phyloP scores from a whole-genome alignment of 2,797 vertebrate species.

The Cossypha caffra region DNA sequence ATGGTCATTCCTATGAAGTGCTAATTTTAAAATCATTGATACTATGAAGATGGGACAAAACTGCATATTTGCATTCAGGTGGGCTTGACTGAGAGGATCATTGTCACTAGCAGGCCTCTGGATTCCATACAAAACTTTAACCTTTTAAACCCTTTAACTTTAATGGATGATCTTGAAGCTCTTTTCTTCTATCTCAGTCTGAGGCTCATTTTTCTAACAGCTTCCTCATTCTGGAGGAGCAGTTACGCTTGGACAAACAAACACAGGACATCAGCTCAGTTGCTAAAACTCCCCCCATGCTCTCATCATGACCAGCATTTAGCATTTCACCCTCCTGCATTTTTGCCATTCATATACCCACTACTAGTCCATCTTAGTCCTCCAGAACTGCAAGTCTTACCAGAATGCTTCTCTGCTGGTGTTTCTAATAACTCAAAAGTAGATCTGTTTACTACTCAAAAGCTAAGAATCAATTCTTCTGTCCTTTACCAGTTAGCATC shows the following conservation, averaged over 20 bases:
- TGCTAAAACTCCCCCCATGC: neutral
- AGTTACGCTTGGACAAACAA: neutral
- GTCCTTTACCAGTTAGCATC: neutral
- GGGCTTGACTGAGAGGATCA: neutral
- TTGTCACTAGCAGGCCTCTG: accelerated
- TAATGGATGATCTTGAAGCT: neutral
- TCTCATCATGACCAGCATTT: neutral
- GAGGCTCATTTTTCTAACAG: neutral
- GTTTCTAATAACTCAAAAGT: neutral
- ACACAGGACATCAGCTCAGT: neutral
- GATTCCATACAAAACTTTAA: neutral
- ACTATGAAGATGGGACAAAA: neutral
- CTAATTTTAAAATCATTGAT: neutral
- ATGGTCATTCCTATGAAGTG: neutral
- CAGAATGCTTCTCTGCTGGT: neutral
- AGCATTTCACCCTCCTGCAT: neutral
- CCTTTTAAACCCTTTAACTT: neutral
- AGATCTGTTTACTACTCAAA: neutral
- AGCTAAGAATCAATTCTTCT: neutral
- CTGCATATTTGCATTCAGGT: neutral
- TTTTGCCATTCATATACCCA: neutral
- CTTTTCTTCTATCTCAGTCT: neutral
- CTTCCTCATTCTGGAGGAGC: neutral
- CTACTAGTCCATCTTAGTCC: neutral
- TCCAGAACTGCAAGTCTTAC: neutral